Percentiles rank a stretch among this genome's conserved stretches.
Evolutionary conservation across 2,888 invertebrate species (phyloP).

Genomic region (Neoaliturus tenellus): DNA sequence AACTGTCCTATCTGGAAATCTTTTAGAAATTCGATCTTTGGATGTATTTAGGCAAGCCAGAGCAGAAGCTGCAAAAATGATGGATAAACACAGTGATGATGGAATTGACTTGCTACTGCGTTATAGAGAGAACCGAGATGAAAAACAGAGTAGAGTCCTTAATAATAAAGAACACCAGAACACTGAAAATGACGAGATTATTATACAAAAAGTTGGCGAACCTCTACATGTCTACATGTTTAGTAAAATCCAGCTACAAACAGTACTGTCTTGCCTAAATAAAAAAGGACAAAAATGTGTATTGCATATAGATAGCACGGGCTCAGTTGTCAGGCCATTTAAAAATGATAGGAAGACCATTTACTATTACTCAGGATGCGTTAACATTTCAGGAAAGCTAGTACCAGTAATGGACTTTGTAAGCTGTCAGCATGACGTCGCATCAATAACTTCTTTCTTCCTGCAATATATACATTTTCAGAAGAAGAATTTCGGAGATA

Average conservation of each 20-base stretch:
- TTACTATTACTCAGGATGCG: neutral
- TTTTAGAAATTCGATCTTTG: too few species aligned
- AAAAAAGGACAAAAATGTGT: neutral
- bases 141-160: too few species aligned
- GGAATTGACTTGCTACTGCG: too few species aligned
- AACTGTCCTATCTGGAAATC: too few species aligned
- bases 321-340: neutral
- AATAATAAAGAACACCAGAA: too few species aligned
- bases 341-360: neutral
- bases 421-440: neutral
- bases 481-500: neutral
- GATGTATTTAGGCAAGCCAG: too few species aligned
- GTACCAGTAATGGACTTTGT: neutral
- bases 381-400: neutral
- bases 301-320: neutral
- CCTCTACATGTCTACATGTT: neutral
- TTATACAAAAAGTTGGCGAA: too few species aligned
- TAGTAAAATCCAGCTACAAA: neutral
- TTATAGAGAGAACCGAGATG: too few species aligned
- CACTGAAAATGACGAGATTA: too few species aligned
- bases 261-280: neutral
- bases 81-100: too few species aligned
- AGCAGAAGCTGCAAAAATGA: too few species aligned
- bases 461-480: neutral
- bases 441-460: neutral